A percentile compares a stretch with the other conserved stretches of the same genome.
Conservation (phyloP, 1,140 invertebrate species). For the Solen grandis region DNA sequence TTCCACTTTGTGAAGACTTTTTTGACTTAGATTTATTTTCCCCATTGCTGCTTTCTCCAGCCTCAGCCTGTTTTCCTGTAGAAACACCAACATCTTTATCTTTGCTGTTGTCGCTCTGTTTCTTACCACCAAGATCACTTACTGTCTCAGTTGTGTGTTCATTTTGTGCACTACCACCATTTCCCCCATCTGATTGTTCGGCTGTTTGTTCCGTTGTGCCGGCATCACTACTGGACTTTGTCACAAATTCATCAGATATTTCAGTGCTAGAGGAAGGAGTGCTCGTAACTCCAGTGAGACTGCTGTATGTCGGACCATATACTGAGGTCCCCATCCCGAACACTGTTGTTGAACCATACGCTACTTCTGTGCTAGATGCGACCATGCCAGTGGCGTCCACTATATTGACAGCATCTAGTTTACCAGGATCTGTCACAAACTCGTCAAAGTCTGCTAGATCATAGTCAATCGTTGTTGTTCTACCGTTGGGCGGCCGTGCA, state of each 20-base stretch:
- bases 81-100: not conserved
- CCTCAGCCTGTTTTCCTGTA: not conserved
- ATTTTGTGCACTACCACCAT: not conserved
- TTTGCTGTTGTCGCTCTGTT: not conserved
- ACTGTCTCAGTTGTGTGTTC: not conserved
- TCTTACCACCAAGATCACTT: not conserved
- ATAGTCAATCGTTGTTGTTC: slow-evolving; percentile 47
- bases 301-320: not conserved
- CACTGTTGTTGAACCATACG: not conserved
- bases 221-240: not conserved
- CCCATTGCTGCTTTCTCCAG: not conserved
- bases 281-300: not conserved
- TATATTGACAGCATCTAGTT: slow-evolving; percentile 24
- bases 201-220: not conserved
- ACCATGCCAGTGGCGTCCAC: slow-evolving; percentile 8
- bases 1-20: too few species aligned
- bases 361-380: not conserved
- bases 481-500: not conserved
- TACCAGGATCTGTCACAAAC: slow-evolving; percentile 26
- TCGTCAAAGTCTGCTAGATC: slow-evolving; percentile 53
- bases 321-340: slow-evolving; percentile 2
- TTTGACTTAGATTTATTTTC: not conserved
- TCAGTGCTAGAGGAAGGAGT: not conserved
- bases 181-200: not conserved
- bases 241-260: slow-evolving; percentile 10